Evolutionary conservation across 2,113 vertebrate species (phyloP), one percentile per base, ranked within the genome.

Genomic region (Menidia beryllina): DNA sequence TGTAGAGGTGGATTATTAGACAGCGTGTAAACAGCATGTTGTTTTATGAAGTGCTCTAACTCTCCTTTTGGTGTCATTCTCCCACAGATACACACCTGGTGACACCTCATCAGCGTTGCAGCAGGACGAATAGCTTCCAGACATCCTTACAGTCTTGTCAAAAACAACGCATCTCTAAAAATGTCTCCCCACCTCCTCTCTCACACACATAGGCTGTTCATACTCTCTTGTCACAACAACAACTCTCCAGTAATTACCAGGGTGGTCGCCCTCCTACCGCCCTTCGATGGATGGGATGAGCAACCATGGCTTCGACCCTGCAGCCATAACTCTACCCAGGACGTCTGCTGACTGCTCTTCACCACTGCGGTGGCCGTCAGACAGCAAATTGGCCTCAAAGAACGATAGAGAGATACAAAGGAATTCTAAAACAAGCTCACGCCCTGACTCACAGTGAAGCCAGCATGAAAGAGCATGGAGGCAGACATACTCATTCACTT

Each of bases 231-330:
- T 93, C 91, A 93, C 93, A 95, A 92, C 53, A 92, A 81, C 86
- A 91, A 87, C 91, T 93, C 91, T 86, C 82, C 84, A 90, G 94
- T 91, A 95, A 93, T 94, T 93, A 94, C 91, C 89, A 89, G 48
- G 88, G 88, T 87, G 86, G 87, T 85, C 77, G 72, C 87, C 86
- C 88, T 91, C 87, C 88, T 91, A 90, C 91, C 89, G 84, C 73
- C 84, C 81, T 90, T 80, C 85, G 91, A 94, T 88, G 92, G 91
- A 93, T 93, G 88, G 91, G 82, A 82, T 72, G 52, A 82, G 84
- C 84, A 78, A 84, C 82, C 89, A 88, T 83, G 87, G 88, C 88
- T 92, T 91, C 83, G 85, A 59, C 90, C 77, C 86, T 90, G 87
- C 68, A 76, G 84, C 83, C 89, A 94, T 94, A 92, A 94, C 91